phyloP scores from a whole-genome alignment of 2,888 invertebrate genomes.

The Cheilosia pagana region DNA sequence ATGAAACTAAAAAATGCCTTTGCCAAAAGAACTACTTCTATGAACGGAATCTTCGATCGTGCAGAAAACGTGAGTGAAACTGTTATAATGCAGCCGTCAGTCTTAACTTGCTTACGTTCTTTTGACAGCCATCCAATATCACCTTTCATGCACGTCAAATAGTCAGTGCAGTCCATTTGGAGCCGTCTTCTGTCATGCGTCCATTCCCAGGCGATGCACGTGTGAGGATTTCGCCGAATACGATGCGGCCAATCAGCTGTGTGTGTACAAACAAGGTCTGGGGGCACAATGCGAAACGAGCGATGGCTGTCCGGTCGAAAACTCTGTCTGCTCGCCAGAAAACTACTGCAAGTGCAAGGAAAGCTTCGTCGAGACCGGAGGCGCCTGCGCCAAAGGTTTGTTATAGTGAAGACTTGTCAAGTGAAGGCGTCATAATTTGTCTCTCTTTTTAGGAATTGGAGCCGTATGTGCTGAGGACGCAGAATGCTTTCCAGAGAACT shows the following conservation, averaged over 20 bases:
- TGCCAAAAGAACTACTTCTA: constrained; percentile 82
- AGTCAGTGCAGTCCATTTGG: constrained; percentile 83
- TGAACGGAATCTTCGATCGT: constrained; percentile 80
- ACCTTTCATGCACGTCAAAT: constrained; percentile 81
- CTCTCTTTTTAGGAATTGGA: constrained; percentile 77
- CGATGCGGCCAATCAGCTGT: constrained; percentile 80
- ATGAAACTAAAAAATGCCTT: constrained; percentile 80
- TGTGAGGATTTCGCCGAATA: constrained; percentile 82
- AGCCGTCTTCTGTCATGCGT: constrained; percentile 78
- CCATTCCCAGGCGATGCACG: constrained; percentile 80
- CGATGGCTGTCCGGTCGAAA: constrained; percentile 78
- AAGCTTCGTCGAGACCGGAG: constrained; percentile 78
- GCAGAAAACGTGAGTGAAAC: constrained; percentile 81
- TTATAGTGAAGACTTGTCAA: background rate
- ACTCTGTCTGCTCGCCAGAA: constrained; percentile 80
- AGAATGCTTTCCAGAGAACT: constrained; percentile 79
- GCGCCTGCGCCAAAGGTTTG: constrained; percentile 80
- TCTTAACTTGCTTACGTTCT: background rate
- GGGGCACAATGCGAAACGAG: constrained; percentile 81
- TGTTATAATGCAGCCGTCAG: background rate
- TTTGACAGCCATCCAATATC: constrained; percentile 79
- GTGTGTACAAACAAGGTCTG: constrained; percentile 80
- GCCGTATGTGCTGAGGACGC: constrained; percentile 79
- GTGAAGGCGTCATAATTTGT: background rate
- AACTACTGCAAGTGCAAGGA: constrained; percentile 80